phyloP scores from a whole-genome alignment of 2,113 vertebrate genomes.

The Oryzias celebensis region DNA sequence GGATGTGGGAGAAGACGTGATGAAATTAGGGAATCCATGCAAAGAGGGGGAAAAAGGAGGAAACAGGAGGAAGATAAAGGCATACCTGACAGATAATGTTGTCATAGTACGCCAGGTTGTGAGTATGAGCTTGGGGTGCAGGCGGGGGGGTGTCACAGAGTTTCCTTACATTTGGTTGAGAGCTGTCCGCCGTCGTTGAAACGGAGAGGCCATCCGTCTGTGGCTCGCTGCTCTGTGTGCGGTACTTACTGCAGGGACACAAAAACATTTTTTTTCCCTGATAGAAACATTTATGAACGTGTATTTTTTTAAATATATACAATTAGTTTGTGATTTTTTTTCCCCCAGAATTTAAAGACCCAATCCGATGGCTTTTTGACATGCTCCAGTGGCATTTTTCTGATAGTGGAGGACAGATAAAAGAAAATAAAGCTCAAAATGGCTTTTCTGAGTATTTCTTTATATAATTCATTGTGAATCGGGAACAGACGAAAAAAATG shows the following conservation, averaged over 20 bases:
- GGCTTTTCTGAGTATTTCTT: too few species aligned
- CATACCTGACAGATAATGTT: slow-evolving; percentile 85
- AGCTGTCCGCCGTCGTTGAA: slow-evolving; percentile 95
- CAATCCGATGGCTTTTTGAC: too few species aligned
- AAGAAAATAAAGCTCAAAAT: too few species aligned
- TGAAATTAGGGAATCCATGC: slow-evolving; percentile 4
- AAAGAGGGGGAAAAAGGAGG: not conserved
- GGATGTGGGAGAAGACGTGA: slow-evolving; percentile 3
- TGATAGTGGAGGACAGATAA: too few species aligned
- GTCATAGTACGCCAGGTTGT: slow-evolving; percentile 81
- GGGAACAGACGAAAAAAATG: too few species aligned
- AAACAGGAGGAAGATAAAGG: slow-evolving; percentile 54
- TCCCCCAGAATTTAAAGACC: too few species aligned
- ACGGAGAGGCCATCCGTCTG: slow-evolving; percentile 97
- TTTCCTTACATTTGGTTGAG: slow-evolving; percentile 97
- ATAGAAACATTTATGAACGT: not conserved
- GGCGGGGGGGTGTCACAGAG: slow-evolving; percentile 71
- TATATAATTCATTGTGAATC: too few species aligned
- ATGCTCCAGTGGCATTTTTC: too few species aligned
- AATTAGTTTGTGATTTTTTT: too few species aligned
- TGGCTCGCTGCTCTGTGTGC: slow-evolving; percentile 86
- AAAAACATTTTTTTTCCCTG: not conserved
- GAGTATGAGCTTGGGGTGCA: slow-evolving; percentile 79
- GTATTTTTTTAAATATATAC: too few species aligned
- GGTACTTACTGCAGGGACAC: slow-evolving; percentile 80